Evolutionary conservation across 1,140 invertebrate genomes (phyloP).

Genomic region (Arctopsyche grandis): DNA sequence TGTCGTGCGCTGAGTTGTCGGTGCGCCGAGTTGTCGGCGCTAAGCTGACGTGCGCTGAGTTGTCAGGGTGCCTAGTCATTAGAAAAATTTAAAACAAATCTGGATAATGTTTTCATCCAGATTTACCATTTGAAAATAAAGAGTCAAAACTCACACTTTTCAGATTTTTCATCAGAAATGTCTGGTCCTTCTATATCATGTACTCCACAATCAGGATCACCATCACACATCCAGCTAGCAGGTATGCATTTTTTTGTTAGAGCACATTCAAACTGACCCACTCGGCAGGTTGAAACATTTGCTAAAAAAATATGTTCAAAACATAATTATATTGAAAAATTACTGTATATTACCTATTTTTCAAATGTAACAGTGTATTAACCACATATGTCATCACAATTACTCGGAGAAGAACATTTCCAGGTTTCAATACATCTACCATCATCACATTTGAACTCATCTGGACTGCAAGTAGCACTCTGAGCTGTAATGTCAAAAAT

Average conservation of each 20-base stretch:
- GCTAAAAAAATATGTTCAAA: slow-evolving; percentile 55
- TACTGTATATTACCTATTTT: background rate
- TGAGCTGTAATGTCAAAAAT: slow-evolving; percentile 6
- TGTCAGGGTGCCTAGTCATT: too few species aligned
- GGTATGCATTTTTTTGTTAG: slow-evolving; percentile 77
- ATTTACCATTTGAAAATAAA: slow-evolving; percentile 19
- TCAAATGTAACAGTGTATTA: background rate
- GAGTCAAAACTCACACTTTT: slow-evolving; percentile 61
- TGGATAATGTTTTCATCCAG: too few species aligned
- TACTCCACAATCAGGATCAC: slow-evolving; percentile 78
- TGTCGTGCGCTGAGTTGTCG: too few species aligned
- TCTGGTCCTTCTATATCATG: slow-evolving; percentile 68
- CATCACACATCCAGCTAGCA: slow-evolving; percentile 81
- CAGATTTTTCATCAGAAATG: slow-evolving; percentile 69
- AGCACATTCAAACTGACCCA: slow-evolving; percentile 73
- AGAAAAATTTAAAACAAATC: too few species aligned
- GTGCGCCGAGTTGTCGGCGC: too few species aligned
- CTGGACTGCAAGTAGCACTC: slow-evolving; percentile 59
- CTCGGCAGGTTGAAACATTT: slow-evolving; percentile 66
- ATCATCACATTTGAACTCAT: slow-evolving; percentile 68
- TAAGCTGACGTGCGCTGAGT: too few species aligned
- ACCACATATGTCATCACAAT: slow-evolving; percentile 45
- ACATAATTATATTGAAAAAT: slow-evolving; percentile 56
- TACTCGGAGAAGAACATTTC: slow-evolving; percentile 34
- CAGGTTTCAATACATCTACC: slow-evolving; percentile 69